Evolutionary conservation across 2,113 vertebrate species (phyloP).

Genomic region (Hippocampus guttulatus): DNA sequence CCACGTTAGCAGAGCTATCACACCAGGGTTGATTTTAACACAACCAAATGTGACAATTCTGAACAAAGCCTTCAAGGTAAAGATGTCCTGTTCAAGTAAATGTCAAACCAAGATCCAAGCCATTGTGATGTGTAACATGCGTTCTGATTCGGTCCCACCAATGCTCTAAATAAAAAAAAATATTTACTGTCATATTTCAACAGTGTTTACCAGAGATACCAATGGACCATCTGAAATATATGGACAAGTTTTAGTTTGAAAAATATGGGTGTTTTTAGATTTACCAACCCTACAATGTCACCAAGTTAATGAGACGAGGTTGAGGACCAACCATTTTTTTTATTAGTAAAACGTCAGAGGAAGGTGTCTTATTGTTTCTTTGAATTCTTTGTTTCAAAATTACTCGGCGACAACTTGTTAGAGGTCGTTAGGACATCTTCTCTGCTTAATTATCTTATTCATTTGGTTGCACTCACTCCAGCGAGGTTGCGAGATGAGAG

Average conservation of each 20-base stretch:
- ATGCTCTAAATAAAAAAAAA: not conserved
- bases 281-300: not conserved
- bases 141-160: no score
- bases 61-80: not conserved
- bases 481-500: not conserved
- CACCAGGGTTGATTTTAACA: not conserved
- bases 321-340: not conserved
- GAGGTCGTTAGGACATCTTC: conserved; percentile 17
- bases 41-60: not conserved
- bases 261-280: not conserved
- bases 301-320: not conserved
- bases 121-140: not conserved
- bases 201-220: no score
- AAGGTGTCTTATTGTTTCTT: not conserved
- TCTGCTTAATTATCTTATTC: conserved; percentile 22
- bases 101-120: not conserved
- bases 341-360: not conserved
- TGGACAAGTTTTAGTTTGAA: no score
- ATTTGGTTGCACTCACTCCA: conserved; percentile 12
- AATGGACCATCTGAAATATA: no score
- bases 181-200: no score
- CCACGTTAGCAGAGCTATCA: not conserved
- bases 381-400: conserved; percentile 6
- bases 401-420: conserved; percentile 14
- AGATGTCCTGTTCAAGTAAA: not conserved